Evolutionary conservation across 2,113 vertebrate species (phyloP).

Genomic region (Anoura caudifer): DNA sequence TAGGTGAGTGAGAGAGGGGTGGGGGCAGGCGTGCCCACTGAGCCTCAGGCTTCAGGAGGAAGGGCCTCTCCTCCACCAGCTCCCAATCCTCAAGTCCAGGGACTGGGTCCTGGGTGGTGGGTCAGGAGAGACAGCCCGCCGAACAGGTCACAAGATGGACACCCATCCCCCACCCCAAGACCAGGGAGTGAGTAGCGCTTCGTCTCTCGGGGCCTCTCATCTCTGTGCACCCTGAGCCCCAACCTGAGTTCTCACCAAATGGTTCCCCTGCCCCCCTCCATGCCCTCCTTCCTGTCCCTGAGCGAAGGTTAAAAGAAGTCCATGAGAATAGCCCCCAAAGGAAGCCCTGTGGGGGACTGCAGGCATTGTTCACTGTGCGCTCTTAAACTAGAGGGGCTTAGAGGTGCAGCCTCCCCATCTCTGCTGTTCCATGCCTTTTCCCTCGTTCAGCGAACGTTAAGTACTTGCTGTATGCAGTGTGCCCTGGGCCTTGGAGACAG

Average conservation of each 20-base stretch:
- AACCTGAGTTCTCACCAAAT: not conserved
- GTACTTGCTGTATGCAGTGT: not conserved
- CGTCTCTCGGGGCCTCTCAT: not conserved
- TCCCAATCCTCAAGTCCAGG: not conserved
- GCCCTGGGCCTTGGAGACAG: not conserved
- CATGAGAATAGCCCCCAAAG: not conserved
- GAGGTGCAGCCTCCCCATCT: rapidly evolving
- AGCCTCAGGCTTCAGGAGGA: not conserved
- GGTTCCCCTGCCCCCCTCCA: not conserved
- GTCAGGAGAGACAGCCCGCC: not conserved
- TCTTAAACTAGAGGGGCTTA: not conserved
- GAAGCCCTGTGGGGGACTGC: not conserved
- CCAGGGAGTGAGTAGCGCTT: rapidly evolving
- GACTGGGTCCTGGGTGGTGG: not conserved
- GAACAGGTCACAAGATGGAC: not conserved
- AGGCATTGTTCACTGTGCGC: not conserved
- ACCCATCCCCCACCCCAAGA: not conserved
- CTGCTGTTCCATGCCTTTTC: not conserved
- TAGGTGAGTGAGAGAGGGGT: slow-evolving; percentile 47
- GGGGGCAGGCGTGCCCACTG: not conserved
- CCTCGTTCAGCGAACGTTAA: not conserved
- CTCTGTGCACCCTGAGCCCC: not conserved
- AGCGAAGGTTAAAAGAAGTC: not conserved
- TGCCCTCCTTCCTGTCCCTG: not conserved
- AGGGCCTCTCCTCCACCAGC: not conserved